phyloP scores from a whole-genome alignment of 2,113 vertebrate species.

The Tachuris rubrigastra region DNA sequence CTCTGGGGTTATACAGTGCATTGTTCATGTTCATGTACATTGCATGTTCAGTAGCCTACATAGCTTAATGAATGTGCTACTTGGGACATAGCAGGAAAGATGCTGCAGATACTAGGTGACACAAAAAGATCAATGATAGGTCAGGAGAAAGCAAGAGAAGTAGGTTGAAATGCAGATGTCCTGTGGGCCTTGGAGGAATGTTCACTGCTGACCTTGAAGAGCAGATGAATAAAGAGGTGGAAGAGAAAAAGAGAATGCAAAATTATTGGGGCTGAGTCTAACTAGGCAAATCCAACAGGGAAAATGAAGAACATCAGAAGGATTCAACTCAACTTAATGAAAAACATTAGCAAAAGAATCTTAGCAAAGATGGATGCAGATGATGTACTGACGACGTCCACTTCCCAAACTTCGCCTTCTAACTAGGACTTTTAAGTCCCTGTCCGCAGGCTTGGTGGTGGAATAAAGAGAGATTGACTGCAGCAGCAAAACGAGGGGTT shows the following conservation, averaged over 20 bases:
- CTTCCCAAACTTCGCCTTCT: too few relatives aligned
- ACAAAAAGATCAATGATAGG: neutral
- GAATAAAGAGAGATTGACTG: too few relatives aligned
- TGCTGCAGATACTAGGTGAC: neutral
- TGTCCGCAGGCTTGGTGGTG: too few relatives aligned
- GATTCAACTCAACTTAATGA: neutral
- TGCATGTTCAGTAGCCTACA: neutral
- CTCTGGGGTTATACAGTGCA: neutral
- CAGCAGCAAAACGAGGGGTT: too few relatives aligned
- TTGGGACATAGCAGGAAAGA: neutral
- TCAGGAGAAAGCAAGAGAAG: neutral
- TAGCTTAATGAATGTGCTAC: neutral
- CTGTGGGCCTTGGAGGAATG: neutral
- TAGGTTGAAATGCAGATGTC: neutral
- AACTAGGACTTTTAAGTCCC: too few relatives aligned
- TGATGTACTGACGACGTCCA: too few relatives aligned
- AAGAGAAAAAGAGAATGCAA: neutral
- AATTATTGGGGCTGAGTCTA: neutral
- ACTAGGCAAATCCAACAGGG: neutral
- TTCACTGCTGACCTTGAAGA: neutral
- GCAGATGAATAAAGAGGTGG: neutral
- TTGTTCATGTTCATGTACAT: too few relatives aligned
- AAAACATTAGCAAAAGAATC: neutral
- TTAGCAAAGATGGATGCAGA: neutral
- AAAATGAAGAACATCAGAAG: neutral